A percentile compares a stretch with the other conserved stretches of the same genome.
phyloP scores from a whole-genome alignment of 2,797 vertebrate species.

The Alcedo atthis region DNA sequence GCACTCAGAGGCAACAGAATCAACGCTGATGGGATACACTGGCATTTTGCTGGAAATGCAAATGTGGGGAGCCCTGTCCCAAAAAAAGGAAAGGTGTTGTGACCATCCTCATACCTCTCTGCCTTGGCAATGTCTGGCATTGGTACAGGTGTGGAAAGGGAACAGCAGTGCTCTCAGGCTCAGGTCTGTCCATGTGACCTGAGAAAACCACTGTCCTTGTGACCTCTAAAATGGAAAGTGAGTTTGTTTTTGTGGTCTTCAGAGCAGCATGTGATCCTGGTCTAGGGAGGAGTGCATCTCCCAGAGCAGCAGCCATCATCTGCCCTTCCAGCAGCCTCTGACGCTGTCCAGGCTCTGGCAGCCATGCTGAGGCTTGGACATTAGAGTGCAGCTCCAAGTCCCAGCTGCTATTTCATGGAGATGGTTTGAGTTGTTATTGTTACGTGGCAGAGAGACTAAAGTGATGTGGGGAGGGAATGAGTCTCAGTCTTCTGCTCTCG shows the following conservation, averaged over 20 bases:
- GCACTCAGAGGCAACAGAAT: rapidly evolving
- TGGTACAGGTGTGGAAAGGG: background rate
- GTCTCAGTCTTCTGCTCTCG: background rate
- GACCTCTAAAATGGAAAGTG: background rate
- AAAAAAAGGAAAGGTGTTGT: background rate
- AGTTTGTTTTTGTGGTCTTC: background rate
- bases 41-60: background rate
- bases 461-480: background rate
- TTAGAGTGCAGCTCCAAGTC: background rate
- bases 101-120: background rate
- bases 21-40: rapidly evolving
- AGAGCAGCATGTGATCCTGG: background rate
- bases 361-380: background rate
- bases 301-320: background rate
- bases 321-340: background rate
- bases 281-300: rapidly evolving
- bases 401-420: background rate
- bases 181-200: rapidly evolving
- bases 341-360: background rate
- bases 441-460: background rate
- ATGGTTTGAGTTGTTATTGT: background rate
- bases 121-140: rapidly evolving
- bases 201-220: background rate
- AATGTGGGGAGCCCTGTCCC: rapidly evolving
- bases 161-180: background rate